Conservation (phyloP, 2,113 vertebrate genomes). For the Odontophorus gujanensis region DNA sequence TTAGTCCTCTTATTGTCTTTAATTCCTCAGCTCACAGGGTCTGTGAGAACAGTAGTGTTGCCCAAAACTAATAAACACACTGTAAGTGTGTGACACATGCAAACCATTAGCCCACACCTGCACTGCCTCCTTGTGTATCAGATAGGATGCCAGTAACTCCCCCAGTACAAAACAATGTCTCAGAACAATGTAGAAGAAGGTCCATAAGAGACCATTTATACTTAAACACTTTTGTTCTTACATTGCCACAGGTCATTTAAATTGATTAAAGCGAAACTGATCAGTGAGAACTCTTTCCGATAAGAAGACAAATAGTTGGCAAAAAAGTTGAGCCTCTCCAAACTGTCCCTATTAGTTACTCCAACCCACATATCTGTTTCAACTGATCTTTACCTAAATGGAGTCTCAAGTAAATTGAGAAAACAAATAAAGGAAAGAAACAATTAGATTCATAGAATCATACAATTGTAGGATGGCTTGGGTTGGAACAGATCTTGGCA, state of each 20-base stretch:
- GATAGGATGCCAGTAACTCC: slow-evolving; percentile 6
- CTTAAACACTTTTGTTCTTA: not conserved
- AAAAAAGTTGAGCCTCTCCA: not conserved
- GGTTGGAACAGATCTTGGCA: not conserved
- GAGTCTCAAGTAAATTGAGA: not conserved
- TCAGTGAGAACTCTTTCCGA: not conserved
- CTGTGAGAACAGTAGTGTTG: not conserved
- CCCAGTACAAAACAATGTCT: not conserved
- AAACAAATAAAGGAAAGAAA: not conserved
- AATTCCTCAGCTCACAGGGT: not conserved
- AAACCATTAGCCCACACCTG: slow-evolving; percentile 57
- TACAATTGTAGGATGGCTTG: not conserved
- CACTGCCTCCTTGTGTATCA: slow-evolving; percentile 64
- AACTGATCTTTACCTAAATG: not conserved
- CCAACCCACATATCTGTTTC: not conserved
- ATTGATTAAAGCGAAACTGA: not conserved
- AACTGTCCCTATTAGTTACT: not conserved
- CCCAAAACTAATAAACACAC: slow-evolving; percentile 26
- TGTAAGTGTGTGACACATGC: not conserved
- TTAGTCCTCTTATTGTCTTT: not conserved
- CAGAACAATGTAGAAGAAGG: not conserved
- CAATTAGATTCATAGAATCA: not conserved
- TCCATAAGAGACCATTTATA: not conserved
- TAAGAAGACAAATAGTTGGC: not conserved
- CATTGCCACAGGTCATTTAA: not conserved